Base-by-base conservation (phyloP, 1,140 invertebrate species). In the Anoplophora glabripennis region DNA sequence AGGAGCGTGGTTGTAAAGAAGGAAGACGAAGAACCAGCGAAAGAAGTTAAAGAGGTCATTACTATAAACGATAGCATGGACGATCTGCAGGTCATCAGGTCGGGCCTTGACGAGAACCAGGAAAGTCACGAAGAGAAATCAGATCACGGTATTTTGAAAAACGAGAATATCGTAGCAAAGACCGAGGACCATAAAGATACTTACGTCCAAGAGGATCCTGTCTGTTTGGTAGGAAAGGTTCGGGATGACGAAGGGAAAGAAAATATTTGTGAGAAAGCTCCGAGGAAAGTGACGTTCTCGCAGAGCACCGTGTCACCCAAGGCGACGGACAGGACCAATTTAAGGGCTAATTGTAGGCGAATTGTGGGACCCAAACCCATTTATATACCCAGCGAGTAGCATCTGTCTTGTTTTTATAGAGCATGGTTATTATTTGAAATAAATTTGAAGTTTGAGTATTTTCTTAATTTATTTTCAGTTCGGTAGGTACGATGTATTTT, bases 231-330 rank as follows among this genome's bases (percentile, higher is more conserved):
- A 37, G n/a, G n/a, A n/a, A n/a, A n/a, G n/a, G n/a, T n/a, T n/a
- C n/a, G n/a, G n/a, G n/a, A n/a, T n/a, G n/a, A n/a, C n/a, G n/a
- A n/a, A n/a, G n/a, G n/a, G n/a, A n/a, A n/a, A n/a, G n/a, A 9
- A 9, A 9, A 37, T 37, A 9, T 9, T 37, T 37, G n/a, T 37
- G 8, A 37, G n/a, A n/a, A 37, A 37, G 8, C 36, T 37, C n/a
- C 8, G 8, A 52, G 21, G 15, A 52, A 38, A 18, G 49, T 40
- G n/a, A 38, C 49, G 3, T 52, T 52, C 21, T 21, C 49, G 15
- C 12, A 37, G 40, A 40, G 18, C 28, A 52, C 49, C 15, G 34
- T 52, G 9, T 52, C 49, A 38, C 49, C 49, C 1, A 52, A 52
- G 17, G 40, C 37, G 14, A 18, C 49, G 9, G n/a, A 11, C 0